Percentiles rank a stretch among this genome's conserved stretches.
Evolutionary conservation across 2,888 invertebrate genomes (phyloP).

Genomic region (Euclidia mi): DNA sequence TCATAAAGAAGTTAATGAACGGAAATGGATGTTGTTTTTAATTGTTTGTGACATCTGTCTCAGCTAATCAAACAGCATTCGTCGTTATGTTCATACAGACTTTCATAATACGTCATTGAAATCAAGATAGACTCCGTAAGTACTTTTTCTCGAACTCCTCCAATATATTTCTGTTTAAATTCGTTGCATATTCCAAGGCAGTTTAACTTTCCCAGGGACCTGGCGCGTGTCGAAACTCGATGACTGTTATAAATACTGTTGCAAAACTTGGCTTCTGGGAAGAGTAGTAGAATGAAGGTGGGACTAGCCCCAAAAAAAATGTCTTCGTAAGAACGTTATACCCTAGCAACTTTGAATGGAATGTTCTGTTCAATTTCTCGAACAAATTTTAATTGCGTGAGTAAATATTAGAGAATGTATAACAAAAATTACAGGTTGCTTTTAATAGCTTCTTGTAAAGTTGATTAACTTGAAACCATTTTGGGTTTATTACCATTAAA

Average conservation of each 20-base stretch:
- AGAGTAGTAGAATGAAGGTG: too few relatives aligned
- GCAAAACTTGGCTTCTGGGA: too few relatives aligned
- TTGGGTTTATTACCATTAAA: conserved; percentile 24
- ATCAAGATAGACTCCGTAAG: neutral
- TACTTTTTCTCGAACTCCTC: too few relatives aligned
- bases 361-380: neutral
- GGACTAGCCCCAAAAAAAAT: too few relatives aligned
- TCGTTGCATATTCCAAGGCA: too few relatives aligned
- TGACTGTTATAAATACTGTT: too few relatives aligned
- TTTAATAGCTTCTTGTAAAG: conserved; percentile 17
- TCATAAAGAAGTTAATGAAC: conserved; percentile 15
- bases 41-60: conserved; percentile 18
- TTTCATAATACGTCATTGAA: neutral
- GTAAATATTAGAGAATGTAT: conserved; percentile 10
- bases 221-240: too few relatives aligned
- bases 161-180: too few relatives aligned
- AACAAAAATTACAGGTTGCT: conserved; percentile 11
- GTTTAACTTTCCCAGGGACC: too few relatives aligned
- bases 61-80: conserved; percentile 5
- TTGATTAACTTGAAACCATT: conserved; percentile 18
- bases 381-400: conserved; percentile 6
- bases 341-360: neutral
- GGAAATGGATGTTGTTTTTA: conserved; percentile 28
- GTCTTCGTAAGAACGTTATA: too few relatives aligned
- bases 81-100: neutral